A percentile compares a stretch with the other conserved stretches of the same genome.
Conservation (phyloP, 1,140 invertebrate genomes). For the Parapsyche elsis region DNA sequence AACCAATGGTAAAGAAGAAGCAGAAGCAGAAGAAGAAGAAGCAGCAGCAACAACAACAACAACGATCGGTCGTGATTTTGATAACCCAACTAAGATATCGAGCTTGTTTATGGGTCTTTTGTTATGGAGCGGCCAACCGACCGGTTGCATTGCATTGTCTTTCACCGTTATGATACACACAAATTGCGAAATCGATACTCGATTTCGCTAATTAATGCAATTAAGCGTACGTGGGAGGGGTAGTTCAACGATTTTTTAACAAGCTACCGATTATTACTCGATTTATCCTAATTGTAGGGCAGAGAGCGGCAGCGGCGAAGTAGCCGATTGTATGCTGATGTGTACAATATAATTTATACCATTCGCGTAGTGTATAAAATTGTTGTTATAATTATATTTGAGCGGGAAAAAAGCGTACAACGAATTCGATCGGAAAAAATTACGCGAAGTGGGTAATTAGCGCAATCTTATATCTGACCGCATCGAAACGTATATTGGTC, state of each 20-base stretch:
- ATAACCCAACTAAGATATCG: constrained; percentile 55
- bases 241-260: too few species aligned
- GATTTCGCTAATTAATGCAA: too few species aligned
- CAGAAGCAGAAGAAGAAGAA: neutral
- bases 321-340: too few species aligned
- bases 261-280: too few species aligned
- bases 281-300: too few species aligned
- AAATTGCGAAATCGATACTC: too few species aligned
- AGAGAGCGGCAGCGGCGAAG: too few species aligned
- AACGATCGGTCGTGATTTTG: constrained; percentile 53
- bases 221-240: too few species aligned
- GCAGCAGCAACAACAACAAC: constrained; percentile 30
- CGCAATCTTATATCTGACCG: constrained; percentile 10
- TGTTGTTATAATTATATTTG: neutral
- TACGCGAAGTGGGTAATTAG: neutral
- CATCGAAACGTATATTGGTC: neutral
- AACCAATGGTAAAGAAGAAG: neutral
- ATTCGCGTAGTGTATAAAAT: neutral
- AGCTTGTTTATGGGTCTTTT: constrained; percentile 5
- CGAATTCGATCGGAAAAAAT: constrained; percentile 2
- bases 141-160: constrained; percentile 42
- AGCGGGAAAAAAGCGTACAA: neutral
- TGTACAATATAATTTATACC: neutral
- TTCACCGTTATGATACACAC: neutral
- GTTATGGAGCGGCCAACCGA: constrained; percentile 5